These are phyloP conservation scores for Zosterops japonicus DNA, from an alignment of 2,113 vertebrate species.

Conservation along the genomic window DNA sequence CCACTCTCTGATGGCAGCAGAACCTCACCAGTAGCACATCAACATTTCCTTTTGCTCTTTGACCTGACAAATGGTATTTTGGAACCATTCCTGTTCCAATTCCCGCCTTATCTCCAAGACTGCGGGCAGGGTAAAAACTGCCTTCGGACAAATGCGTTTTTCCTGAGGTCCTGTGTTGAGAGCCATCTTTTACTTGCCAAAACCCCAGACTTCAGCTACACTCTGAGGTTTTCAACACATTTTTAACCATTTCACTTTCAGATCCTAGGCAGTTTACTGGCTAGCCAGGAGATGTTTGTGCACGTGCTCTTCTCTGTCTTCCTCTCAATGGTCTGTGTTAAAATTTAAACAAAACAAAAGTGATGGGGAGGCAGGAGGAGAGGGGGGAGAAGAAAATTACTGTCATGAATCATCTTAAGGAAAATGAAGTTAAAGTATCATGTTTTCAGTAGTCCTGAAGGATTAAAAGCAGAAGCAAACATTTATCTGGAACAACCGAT, in stretches of 20 bases:
- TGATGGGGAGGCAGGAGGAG: accelerated
- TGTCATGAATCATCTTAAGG: neutral
- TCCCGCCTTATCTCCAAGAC: neutral
- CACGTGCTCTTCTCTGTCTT: neutral
- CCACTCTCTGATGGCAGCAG: neutral
- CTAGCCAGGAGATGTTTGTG: neutral
- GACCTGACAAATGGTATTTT: neutral
- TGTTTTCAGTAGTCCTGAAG: neutral
- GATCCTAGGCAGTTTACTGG: neutral
- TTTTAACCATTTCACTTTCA: neutral
- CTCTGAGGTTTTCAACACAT: neutral
- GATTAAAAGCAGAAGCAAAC: conserved; percentile 19
- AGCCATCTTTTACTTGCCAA: neutral
- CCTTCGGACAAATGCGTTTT: neutral
- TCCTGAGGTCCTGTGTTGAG: neutral
- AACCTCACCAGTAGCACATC: neutral
- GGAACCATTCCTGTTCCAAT: neutral
- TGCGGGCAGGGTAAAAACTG: neutral
- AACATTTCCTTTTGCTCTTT: neutral
- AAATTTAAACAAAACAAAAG: neutral
- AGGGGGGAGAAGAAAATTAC: neutral
- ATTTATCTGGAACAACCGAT: neutral
- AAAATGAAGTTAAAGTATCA: neutral
- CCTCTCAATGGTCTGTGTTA: neutral
- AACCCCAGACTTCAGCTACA: neutral